Base-by-base conservation (phyloP, 2,113 vertebrate genomes). In the Marmota monax region DNA sequence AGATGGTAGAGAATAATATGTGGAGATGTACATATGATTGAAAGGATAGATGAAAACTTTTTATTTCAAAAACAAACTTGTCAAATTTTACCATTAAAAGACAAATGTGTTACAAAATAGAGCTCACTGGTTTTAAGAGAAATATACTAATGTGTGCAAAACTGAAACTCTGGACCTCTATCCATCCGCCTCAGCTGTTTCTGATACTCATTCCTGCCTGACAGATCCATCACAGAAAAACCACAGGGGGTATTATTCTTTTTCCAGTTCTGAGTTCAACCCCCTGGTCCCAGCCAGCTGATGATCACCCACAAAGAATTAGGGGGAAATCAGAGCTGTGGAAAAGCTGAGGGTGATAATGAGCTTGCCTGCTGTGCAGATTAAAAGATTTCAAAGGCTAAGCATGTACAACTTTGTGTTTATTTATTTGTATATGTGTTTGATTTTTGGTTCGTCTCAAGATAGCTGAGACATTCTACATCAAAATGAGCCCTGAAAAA, bases 171-270 rank as follows among this genome's bases (percentile, higher is more conserved):
- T 32, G 29, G 11, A 7, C 1, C 13, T 51, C 9, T 90, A 12
- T 58, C 72, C 16, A 37, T 70, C 63, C 17, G 32, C 16, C 7
- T 95, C 18, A 32, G 1, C 2, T 29, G 34, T 74, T 53, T 51
- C 2, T 39, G 32, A 77, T n/a, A 32, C 8, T 56, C 4, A 42
- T 22, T 32, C 16, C 10, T 34, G 8, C n/a, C 12, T 37, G 32
- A 20, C 23, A 22, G 16, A 14, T n/a, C 4, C 16, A 14, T 61
- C 16, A 58, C 0, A 39, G 22, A 65, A 13, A 32, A 34, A 14
- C 7, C 2, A 88, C 7, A 2, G 56, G 22, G 7, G 9, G 0
- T 1, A 12, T 83, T 1, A 13, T 12, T 27, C 5, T 16, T 80
- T 25, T 27, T 58, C 3, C 1, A 11, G 3, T 11, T 20, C 13